Evolutionary conservation across 2,113 vertebrate genomes (phyloP).

Genomic region (Calypte anna): DNA sequence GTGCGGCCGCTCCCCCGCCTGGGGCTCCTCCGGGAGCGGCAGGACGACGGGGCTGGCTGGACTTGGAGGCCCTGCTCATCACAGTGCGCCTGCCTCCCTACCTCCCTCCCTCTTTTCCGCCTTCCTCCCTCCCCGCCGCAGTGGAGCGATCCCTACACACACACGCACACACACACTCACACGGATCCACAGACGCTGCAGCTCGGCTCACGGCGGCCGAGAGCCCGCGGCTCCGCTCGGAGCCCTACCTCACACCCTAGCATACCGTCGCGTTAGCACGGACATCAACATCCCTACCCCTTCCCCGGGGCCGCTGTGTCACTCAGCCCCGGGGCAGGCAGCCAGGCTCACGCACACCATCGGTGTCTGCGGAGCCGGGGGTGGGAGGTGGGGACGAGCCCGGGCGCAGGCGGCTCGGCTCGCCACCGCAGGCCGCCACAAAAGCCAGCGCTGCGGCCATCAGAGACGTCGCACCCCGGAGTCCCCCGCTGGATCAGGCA

Average conservation of each 20-base stretch:
- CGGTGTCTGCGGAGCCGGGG: too few species aligned
- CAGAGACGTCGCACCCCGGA: background rate
- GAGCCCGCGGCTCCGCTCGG: background rate
- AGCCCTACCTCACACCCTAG: background rate
- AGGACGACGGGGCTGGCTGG: background rate
- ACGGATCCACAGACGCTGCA: background rate
- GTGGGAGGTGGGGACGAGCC: too few species aligned
- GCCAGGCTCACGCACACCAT: background rate
- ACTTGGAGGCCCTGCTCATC: constrained; percentile 32
- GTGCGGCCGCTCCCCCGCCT: constrained; percentile 10
- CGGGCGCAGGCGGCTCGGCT: background rate
- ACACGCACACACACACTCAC: background rate
- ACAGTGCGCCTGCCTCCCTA: background rate
- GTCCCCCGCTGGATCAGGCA: background rate
- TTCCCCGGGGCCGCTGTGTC: background rate
- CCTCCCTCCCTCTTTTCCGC: background rate
- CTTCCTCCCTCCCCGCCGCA: background rate
- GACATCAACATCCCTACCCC: background rate
- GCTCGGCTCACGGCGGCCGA: background rate
- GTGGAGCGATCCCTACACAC: background rate
- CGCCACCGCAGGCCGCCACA: background rate
- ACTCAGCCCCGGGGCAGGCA: background rate
- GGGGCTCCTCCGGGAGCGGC: background rate
- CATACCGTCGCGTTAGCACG: background rate
- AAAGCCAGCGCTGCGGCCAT: background rate